Base-by-base conservation (phyloP, 2,888 invertebrate genomes). In the Serripes groenlandicus region DNA sequence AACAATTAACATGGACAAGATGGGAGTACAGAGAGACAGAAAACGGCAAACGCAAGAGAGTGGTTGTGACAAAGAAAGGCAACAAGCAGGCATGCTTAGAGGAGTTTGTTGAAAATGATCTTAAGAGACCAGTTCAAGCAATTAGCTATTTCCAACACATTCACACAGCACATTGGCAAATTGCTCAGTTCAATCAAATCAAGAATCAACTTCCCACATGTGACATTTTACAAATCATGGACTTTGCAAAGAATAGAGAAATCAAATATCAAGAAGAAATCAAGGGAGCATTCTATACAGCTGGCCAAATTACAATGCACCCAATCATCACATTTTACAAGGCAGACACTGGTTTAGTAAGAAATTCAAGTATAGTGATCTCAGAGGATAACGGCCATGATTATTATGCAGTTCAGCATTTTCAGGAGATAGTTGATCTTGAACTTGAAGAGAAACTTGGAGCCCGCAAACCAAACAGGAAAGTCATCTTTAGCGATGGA, bases 161-260 rank as follows among this genome's bases (percentile, higher is more conserved):
- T 34, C 73, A 69, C 68, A 85, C 77, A 23, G 84, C 85, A 30
- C 37, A 81, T 21, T 85, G 85, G 87, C 87, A 87, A 72, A 70
- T 28, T 34, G 34, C 32, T 34, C 87, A 87, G 60, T 87, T 73
- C 69, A 54, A 60, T n/a, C 42, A 72, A 34, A 42, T 85, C 28
- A 76, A 80, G 54, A 64, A 74, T 35, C 42, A 76, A 28, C 69
- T 86, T 75, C 82, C 84, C 3, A 64, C 52, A 26, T n/a, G 56
- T 37, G 66, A 37, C 23, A 54, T 78, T 26, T 54, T 86, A 30
- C 72, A 68, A 42, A 72, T 81, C 32, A 68, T 95, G 97, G 90
- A 96, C 97, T 96, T 96, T 96, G 93, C 96, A 96, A 81, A 88
- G 60, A 88, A 85, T 49, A 32, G 85, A 18, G 60, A 73, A 28